Evolutionary conservation across 2,888 invertebrate genomes (phyloP).

Genomic region (Neria commutata): DNA sequence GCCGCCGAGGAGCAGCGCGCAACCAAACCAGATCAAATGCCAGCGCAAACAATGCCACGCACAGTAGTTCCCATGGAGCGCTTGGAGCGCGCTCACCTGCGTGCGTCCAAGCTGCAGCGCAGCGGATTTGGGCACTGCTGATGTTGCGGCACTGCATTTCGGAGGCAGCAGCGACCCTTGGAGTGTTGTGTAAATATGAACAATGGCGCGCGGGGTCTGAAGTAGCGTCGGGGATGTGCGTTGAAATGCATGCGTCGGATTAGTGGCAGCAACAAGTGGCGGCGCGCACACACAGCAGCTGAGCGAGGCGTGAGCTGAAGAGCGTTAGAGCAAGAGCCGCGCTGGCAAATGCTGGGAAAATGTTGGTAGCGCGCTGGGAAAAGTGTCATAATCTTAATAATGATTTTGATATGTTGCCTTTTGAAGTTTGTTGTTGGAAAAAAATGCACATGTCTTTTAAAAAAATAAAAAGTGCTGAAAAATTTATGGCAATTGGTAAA

Average conservation of each 20-base stretch:
- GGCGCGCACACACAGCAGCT: slow-evolving; percentile 18
- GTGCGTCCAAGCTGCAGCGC: neutral
- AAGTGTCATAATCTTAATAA: slow-evolving; percentile 38
- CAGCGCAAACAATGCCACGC: neutral
- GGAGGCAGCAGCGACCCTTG: neutral
- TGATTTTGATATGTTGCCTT: slow-evolving; percentile 49
- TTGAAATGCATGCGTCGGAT: slow-evolving; percentile 17
- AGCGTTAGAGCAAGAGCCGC: neutral
- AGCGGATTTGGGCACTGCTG: neutral
- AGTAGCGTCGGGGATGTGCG: slow-evolving; percentile 7
- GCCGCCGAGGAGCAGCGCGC: slow-evolving; percentile 2
- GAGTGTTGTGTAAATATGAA: slow-evolving; percentile 4
- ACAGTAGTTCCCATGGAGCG: neutral
- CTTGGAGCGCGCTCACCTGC: neutral
- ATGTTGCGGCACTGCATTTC: neutral
- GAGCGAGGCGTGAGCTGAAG: slow-evolving; percentile 16
- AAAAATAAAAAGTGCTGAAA: neutral
- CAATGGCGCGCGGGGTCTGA: neutral
- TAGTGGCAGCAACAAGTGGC: slow-evolving; percentile 11
- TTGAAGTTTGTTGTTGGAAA: neutral
- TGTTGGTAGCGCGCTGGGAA: slow-evolving; percentile 30
- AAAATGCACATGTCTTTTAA: neutral
- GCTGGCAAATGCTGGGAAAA: neutral
- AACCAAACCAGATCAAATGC: slow-evolving; percentile 9
- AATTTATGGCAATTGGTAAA: too few relatives aligned